Evolutionary conservation across 1,140 invertebrate genomes (phyloP).

Genomic region (Amphibalanus amphitrite): DNA sequence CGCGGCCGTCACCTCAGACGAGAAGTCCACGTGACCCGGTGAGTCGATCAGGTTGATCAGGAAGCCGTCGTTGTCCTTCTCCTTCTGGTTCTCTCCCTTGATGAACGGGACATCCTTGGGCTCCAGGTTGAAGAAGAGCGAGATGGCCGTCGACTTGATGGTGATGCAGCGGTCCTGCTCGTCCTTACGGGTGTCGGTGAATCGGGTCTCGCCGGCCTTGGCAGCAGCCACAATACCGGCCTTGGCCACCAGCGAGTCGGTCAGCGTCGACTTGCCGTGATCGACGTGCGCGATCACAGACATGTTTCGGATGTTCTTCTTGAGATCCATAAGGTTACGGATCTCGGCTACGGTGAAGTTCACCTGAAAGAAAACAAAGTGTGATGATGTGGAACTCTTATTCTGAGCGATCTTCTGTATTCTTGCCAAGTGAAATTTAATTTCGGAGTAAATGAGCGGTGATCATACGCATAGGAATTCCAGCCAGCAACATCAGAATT

Average conservation of each 20-base stretch:
- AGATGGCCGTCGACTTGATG: conserved; percentile 99
- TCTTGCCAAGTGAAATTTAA: no score
- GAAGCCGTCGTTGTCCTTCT: conserved; percentile 82
- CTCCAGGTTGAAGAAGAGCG: conserved; percentile 92
- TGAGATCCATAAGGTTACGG: conserved; percentile 98
- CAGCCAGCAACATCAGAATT: no score
- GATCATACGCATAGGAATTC: no score
- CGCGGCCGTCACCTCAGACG: conserved; percentile 95
- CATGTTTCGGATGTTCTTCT: conserved; percentile 99
- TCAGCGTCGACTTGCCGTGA: conserved; percentile 98
- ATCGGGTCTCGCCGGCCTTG: conserved; percentile 95
- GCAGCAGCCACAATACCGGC: conserved; percentile 98
- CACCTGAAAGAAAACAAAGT: conserved; percentile 49
- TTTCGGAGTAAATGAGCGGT: no score
- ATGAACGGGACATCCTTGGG: conserved; percentile 83
- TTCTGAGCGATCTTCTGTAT: no score
- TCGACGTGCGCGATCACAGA: conserved; percentile 99
- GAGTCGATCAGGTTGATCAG: conserved; percentile 99
- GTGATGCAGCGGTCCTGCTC: conserved; percentile 99
- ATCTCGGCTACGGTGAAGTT: conserved; percentile 99
- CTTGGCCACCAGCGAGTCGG: conserved; percentile 97
- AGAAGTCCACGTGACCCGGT: conserved; percentile 98
- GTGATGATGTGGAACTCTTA: no score
- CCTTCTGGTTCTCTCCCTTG: conserved; percentile 66
- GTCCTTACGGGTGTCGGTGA: conserved; percentile 98